Evolutionary conservation across 2,113 vertebrate genomes (phyloP), one percentile per base, ranked within the genome.

Genomic region (Nansenia antarctica): DNA sequence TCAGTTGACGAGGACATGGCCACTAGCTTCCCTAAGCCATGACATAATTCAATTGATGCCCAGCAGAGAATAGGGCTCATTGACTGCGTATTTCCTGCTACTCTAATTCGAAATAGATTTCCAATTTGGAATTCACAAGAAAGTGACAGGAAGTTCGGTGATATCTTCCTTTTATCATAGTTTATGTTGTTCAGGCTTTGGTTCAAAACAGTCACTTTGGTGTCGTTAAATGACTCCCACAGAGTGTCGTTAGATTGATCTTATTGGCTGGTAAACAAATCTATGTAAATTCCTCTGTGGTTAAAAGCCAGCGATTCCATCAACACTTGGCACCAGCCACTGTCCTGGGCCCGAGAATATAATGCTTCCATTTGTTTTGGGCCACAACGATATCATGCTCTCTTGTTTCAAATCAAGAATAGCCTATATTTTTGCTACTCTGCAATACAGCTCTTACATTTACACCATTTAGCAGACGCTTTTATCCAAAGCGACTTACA

Each of bases 281-380:
- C 71, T 26, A 75, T 75, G 77, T 73, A 70, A 81, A 77, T 79
- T 42, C 24, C 65, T 45, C 47, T 26, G 52, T 75, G 54, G 69
- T 59, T 12, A 27, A 53, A 71, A 80, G 82, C 83, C 85, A 87
- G 52, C 65, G 79, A 88, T 90, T 90, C 82, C 82, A 86, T 89
- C 88, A 89, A 81, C 87, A 67, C 82, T 90, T 90, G 89, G 88
- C 88, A 84, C 71, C 18, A 63, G 70, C 61, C 1, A 14, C 42
- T 9, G 63, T 67, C 1, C 73, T 62, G 62, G 26, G 72, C 75
- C 47, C n/a, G n/a, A 30, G 39, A 31, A 76, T 53, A 90, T 86
- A 89, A 92, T 73, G 87, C 78, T 0, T 24, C 58, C 66, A 47
- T 78, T 91, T 91, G 87, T 91, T 85, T 74, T 71, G 71, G 62